A percentile compares a stretch with the other conserved stretches of the same genome.
Conservation (phyloP, 2,113 vertebrate genomes). For the Pelodiscus sinensis region DNA sequence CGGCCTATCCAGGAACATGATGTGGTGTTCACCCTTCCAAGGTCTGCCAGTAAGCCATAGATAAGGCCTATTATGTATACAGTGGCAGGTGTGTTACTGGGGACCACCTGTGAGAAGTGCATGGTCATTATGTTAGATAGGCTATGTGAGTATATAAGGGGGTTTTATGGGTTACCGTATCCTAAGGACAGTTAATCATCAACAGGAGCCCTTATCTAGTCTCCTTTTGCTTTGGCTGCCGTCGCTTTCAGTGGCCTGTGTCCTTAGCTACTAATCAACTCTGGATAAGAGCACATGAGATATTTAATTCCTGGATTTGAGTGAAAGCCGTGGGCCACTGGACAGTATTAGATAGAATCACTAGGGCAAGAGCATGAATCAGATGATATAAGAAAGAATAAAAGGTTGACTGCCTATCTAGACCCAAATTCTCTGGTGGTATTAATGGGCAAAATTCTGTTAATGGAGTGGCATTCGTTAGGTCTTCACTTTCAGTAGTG, state of each 20-base stretch:
- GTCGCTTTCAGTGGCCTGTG: background rate
- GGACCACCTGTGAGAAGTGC: background rate
- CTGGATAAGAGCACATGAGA: background rate
- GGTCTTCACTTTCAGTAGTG: background rate
- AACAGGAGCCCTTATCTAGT: background rate
- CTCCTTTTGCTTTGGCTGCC: background rate
- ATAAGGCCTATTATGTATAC: background rate
- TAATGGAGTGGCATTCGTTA: background rate
- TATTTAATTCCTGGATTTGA: background rate
- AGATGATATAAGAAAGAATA: background rate
- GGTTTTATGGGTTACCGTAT: background rate
- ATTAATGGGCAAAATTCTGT: background rate
- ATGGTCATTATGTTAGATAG: background rate
- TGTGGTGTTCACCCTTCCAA: background rate
- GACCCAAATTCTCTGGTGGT: background rate
- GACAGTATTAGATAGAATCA: background rate
- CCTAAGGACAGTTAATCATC: background rate
- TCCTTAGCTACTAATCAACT: background rate
- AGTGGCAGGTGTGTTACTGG: background rate
- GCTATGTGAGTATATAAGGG: background rate
- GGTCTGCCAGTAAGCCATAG: background rate
- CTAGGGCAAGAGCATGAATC: background rate
- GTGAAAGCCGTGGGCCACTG: background rate
- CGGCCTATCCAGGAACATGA: background rate
- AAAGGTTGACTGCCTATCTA: background rate